These are phyloP conservation scores for Thecophora atra DNA, from an alignment of 2,888 invertebrate genomes.

Conservation along the genomic window DNA sequence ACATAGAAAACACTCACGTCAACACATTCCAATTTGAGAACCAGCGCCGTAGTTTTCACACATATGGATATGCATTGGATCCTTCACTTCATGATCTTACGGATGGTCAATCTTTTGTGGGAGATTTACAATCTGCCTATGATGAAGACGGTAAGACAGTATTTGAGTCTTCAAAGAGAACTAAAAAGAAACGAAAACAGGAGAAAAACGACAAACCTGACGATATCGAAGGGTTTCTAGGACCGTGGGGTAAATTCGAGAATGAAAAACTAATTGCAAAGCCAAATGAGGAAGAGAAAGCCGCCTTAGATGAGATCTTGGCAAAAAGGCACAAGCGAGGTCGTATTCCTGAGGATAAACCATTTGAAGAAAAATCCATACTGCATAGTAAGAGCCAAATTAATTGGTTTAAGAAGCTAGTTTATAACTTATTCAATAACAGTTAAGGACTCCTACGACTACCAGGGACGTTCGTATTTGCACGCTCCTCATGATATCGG, in stretches of 20 bases:
- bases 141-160: constrained; percentile 85
- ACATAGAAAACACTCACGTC: constrained; percentile 93
- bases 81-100: constrained; percentile 78
- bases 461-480: constrained; percentile 95
- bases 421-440: constrained; percentile 15
- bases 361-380: constrained; percentile 93
- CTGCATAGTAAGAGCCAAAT: constrained; percentile 78
- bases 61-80: constrained; percentile 95
- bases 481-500: constrained; percentile 93
- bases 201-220: constrained; percentile 88
- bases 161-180: constrained; percentile 84
- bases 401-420: not conserved
- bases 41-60: constrained; percentile 92
- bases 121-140: constrained; percentile 74
- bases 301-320: constrained; percentile 91
- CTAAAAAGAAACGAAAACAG: constrained; percentile 83
- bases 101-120: constrained; percentile 68
- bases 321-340: constrained; percentile 91
- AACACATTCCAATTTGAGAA: constrained; percentile 98
- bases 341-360: constrained; percentile 87
- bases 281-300: constrained; percentile 93
- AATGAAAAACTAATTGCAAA: constrained; percentile 89
- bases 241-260: constrained; percentile 96
- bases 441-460: constrained; percentile 94
- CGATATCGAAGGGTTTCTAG: constrained; percentile 94